phyloP scores from a whole-genome alignment of 1,140 invertebrate genomes.

The Pantala flavescens region DNA sequence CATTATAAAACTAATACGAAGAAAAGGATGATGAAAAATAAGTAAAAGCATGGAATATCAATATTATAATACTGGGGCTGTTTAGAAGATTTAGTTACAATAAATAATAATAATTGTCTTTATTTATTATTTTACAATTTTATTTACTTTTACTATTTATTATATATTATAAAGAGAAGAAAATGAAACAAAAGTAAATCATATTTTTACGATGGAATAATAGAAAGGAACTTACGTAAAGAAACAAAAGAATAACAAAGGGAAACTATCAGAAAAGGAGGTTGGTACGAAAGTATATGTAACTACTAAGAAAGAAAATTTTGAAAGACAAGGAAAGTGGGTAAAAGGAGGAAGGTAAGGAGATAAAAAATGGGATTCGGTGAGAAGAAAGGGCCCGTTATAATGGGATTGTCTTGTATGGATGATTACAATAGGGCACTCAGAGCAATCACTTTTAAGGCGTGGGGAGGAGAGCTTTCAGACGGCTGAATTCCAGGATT shows the following conservation, averaged over 20 bases:
- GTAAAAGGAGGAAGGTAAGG: background rate
- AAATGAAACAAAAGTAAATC: too few species aligned
- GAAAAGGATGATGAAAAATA: too few species aligned
- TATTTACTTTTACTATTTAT: too few species aligned
- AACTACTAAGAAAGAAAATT: background rate
- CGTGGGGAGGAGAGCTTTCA: background rate
- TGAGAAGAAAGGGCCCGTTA: slow-evolving; percentile 15
- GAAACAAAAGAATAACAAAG: background rate
- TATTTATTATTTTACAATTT: too few species aligned
- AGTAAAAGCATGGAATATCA: too few species aligned
- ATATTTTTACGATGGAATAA: too few species aligned
- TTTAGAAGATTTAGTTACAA: too few species aligned
- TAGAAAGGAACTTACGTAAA: background rate
- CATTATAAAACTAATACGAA: too few species aligned
- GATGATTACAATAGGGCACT: slow-evolving; percentile 34
- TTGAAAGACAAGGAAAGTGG: background rate
- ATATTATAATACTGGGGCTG: too few species aligned
- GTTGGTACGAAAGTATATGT: background rate
- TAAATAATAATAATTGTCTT: too few species aligned
- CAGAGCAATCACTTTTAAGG: slow-evolving; percentile 28
- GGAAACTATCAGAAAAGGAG: background rate
- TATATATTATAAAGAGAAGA: too few species aligned
- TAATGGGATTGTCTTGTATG: slow-evolving; percentile 34
- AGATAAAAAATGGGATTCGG: background rate
- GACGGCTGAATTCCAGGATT: background rate